Evolutionary conservation across 2,113 vertebrate species (phyloP).

Genomic region (Phyllostomus discolor): DNA sequence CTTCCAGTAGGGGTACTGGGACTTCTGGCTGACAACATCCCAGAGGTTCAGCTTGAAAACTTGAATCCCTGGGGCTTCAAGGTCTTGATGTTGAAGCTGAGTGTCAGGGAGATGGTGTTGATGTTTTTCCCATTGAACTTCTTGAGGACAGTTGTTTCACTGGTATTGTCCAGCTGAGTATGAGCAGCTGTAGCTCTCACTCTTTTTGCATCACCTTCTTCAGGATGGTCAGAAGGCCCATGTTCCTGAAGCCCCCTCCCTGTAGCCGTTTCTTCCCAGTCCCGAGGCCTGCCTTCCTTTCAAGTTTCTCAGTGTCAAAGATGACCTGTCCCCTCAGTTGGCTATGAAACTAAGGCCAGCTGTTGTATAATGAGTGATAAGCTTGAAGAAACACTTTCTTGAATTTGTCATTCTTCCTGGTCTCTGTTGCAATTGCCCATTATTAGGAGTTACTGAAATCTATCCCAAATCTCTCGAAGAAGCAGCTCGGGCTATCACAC

Average conservation of each 20-base stretch:
- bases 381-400: not conserved
- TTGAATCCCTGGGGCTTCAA: conserved; percentile 91
- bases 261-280: not conserved
- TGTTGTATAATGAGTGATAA: not conserved
- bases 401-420: not conserved
- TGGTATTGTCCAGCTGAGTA: conserved; percentile 89
- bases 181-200: not conserved
- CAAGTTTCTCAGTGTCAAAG: not conserved
- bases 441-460: not conserved
- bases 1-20: conserved; percentile 92
- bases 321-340: not conserved
- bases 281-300: not conserved
- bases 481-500: not conserved
- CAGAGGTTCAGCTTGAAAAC: conserved; percentile 93
- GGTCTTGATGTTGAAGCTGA: conserved; percentile 95
- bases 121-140: conserved; percentile 93
- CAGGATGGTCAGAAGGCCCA: not conserved
- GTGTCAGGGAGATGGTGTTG: conserved; percentile 90
- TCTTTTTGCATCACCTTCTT: not conserved
- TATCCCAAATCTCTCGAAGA: not conserved
- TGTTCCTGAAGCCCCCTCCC: not conserved
- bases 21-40: conserved; percentile 94
- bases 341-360: not conserved
- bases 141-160: conserved; percentile 93
- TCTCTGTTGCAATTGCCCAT: not conserved